Conservation (phyloP, 1,140 invertebrate species). For the Drosophila trapezifrons region DNA sequence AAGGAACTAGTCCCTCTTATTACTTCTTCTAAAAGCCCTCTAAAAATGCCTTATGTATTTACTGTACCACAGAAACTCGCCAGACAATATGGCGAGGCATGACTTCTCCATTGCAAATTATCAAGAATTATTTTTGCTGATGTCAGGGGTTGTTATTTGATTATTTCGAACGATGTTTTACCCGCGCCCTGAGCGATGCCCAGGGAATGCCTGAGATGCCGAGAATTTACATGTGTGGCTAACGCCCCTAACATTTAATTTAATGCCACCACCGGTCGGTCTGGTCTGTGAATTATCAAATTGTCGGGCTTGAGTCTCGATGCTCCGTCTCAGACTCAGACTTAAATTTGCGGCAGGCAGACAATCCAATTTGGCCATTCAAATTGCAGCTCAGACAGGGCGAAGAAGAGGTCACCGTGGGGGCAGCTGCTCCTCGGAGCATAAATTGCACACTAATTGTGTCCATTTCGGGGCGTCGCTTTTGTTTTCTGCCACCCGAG, state of each 20-base stretch:
- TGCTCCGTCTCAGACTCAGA: constrained; percentile 1
- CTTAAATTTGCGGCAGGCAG: constrained; percentile 49
- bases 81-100: constrained; percentile 52
- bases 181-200: constrained; percentile 40
- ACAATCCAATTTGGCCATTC: constrained; percentile 70
- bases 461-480: constrained; percentile 63
- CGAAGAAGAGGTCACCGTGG: constrained; percentile 53
- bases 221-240: constrained; percentile 70
- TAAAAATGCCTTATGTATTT: neutral
- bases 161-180: constrained; percentile 8
- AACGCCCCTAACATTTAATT: constrained; percentile 65
- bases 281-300: constrained; percentile 58
- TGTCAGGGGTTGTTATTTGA: constrained; percentile 26
- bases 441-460: constrained; percentile 82
- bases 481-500: constrained; percentile 33
- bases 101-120: constrained; percentile 55
- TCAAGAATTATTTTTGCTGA: constrained; percentile 44
- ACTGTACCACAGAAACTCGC: constrained; percentile 13
- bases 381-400: constrained; percentile 67
- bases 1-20: neutral
- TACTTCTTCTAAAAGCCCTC: neutral
- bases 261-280: constrained; percentile 47
- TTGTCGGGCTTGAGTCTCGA: constrained; percentile 23
- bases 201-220: constrained; percentile 33
- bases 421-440: constrained; percentile 55